Base-by-base conservation (phyloP, 2,888 invertebrate genomes). In the Apantesis nais region DNA sequence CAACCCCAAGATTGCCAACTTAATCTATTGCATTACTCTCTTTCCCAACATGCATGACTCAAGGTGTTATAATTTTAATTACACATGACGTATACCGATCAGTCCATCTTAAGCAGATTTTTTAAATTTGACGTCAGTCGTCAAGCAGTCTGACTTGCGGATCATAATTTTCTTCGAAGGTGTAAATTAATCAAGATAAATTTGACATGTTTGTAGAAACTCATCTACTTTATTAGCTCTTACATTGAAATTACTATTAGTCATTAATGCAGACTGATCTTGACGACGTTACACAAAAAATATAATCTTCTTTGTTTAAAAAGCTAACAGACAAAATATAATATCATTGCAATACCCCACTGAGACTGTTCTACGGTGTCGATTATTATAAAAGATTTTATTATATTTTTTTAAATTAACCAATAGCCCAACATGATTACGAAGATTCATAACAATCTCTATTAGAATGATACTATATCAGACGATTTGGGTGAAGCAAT, bases 121-220 rank as follows among this genome's bases (percentile, higher is more conserved):
- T 44, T 62, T 63, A 25, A 62, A 62, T 44, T 68, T 71, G 73
- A 74, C 65, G 73, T 79, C 78, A 72, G 81, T 79, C 86, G 84
- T 86, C 86, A 85, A 82, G 78, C 85, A 74, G 86, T 85, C 86
- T 86, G 80, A 78, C 72, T 81, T 69, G 73, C 72, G 37, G n/a
- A 31, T 63, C 67, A 72, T 25, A 72, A 68, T 78, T 78, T 83
- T 77, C 78, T 73, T 55, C 78, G 79, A 81, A 85, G 16, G 73
- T n/a, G 22, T 74, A 78, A 66, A 85, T 86, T 78, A 73, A 83
- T 87, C 85, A 86, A 81, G 87, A 87, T 85, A 83, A 78, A 44
- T 66, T 44, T 67, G 75, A 74, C 70, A 71, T 65, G 52, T 78
- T 76, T 70, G 39, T 55, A 71, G 70, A 78, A 75, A 78, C 72